Evolutionary conservation across 2,113 vertebrate species (phyloP), one percentile per base, ranked within the genome.

Genomic region (Telmatochromis sp.): DNA sequence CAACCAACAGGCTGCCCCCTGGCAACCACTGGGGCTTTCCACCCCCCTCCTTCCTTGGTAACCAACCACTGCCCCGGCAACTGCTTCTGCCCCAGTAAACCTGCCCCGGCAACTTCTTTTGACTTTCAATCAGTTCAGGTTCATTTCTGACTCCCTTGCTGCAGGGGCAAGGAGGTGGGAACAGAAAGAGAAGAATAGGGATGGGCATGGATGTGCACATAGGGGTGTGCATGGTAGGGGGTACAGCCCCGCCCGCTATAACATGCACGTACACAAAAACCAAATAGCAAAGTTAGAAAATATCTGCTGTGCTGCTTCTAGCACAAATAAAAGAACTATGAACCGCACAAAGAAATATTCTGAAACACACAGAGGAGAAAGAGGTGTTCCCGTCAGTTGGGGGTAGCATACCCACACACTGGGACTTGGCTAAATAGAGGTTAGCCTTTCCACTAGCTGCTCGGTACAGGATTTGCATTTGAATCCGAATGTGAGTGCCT

Each of bases 401-500:
- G 92, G 90, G 91, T 88, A 58, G 82, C 81, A 85, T 28, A 82
- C 90, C 91, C 90, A 90, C 87, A 91, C 87, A 95, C 45, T 88
- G 86, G 92, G 87, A 92, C 82, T 86, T 82, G 81, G 91, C 89
- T 94, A 95, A 95, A 96, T 95, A 94, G 93, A 94, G 90, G 94
- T 89, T 90, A 86, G 93, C 91, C 91, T 95, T 94, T 95, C 94
- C 89, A 90, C 87, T 85, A 89, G 45, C 54, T 89, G 90, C 85
- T 94, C 33, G 12, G 87, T 63, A 70, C 54, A 53, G 11, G 83
- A 97, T 97, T 96, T 96, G 96, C 96, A 96, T 97, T 95, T 96
- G 95, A 96, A 97, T 96, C 88, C 90, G 84, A 93, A 94, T 94
- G 94, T 95, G 93, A 93, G 91, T n/a, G 87, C 45, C 81, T 91